Base-by-base conservation (phyloP, 1,140 invertebrate species). In the Papilio aristodemus region DNA sequence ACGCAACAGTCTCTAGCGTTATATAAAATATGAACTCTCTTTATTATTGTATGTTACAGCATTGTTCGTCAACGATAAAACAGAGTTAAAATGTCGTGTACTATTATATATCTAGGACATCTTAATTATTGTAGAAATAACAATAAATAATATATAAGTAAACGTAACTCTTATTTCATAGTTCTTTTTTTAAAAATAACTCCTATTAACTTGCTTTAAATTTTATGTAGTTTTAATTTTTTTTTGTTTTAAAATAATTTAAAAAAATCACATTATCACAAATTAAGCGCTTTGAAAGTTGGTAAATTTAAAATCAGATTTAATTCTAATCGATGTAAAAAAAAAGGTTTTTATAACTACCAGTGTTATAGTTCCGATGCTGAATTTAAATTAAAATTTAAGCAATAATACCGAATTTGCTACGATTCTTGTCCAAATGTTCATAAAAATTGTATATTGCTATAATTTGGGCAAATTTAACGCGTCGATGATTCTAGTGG, bases 381-480 rank as follows among this genome's bases (percentile, higher is more conserved):
- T 25, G 22, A 54, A 54, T 54, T 62, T 39, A 39, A 14, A 62
- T 62, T 36, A 13, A 13, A 38, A 14, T 38, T 14, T 2, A 37
- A 60, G 32, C 6, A 46, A 62, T 39, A 62, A 4, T 36, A 37
- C 39, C 37, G 37, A 22, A 39, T 38, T 17, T 22, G 36, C 36
- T 14, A 27, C 6, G 4, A 22, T 14, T 22, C 0, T 39, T 39
- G n/a, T 6, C 6, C 27, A 32, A 22, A 11, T 38, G 59, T 32
- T 14, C 27, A 1, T 37, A 22, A 38, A 17, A 13, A 50, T 50
- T 4, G 8, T 62, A 62, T 38, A 19, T 14, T 14, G 39, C 10
- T 62, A 27, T 19, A 9, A 19, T 62, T 62, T 62, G 59, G 59
- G 39, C 59, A 38, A 62, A 62, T 62, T 62, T 62, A 22, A 62